Evolutionary conservation across 2,888 invertebrate genomes (phyloP), one percentile per base, ranked within the genome.

Genomic region (Oligia latruncula): DNA sequence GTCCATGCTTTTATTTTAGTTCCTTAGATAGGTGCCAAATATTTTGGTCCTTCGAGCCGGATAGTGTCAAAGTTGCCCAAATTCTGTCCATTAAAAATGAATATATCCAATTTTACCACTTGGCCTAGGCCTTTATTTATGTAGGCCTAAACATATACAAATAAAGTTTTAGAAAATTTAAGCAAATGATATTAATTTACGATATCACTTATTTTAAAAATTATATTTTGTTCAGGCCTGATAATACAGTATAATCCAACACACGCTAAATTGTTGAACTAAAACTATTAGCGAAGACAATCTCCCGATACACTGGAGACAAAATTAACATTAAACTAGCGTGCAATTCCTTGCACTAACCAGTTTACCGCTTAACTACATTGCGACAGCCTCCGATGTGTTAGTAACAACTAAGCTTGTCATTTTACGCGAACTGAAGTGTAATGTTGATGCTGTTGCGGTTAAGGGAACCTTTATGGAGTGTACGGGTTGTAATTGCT

Each of bases 271-370:
- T 84, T 84, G 40, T 71, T 71, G 29, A 79, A 72, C 74, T 81
- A 81, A 86, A 87, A 84, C 81, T 81, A 75, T 87, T 81, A 83
- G 52, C 46, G 55, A 73, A 80, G 74, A 86, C 84, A 88, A 88
- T 82, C 76, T 88, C 77, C 75, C 70, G 84, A 78, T 84, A 77
- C 82, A 67, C 77, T 80, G 23, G 77, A 82, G 82, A 80, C 77
- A 74, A 76, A 83, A 83, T 87, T 87, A 78, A 79, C 84, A 84
- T 82, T 84, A 77, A 68, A 84, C 73, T 78, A 60, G 64, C 85
- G 80, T 87, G 85, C 89, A 84, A 86, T 88, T 86, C 73, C 85
- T 79, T 70, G 77, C 76, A 73, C 80, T 86, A 89, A 88, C 81
- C 23, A 74, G 75, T 82, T 89, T 88, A 83, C 29, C 43, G 72